Base-by-base conservation (phyloP, 2,113 vertebrate species). In the Columba janthina region DNA sequence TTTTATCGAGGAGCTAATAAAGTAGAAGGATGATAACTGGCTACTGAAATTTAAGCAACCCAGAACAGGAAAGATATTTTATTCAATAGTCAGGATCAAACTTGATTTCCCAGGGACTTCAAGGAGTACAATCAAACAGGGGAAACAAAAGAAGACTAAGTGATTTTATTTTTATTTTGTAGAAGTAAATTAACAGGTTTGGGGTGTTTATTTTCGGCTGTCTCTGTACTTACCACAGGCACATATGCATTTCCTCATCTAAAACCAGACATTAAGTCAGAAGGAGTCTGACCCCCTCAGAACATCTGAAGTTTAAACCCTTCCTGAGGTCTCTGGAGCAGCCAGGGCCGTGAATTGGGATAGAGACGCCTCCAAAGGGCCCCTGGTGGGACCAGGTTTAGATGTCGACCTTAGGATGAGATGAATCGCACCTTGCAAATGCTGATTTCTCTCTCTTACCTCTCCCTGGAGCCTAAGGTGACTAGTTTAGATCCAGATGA, bases 401-500 rank as follows among this genome's bases (percentile, higher is more conserved):
- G 62, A 14, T 69, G 54, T 34, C 56, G 60, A 1, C 87, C 36
- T 40, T 20, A 4, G 89, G 38, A 81, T 11, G 51, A 56, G 93
- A 51, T 91, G 91, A 93, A 88, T 92, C 94, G 90, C 74, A 38
- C 76, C 73, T 85, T 57, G 57, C 61, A 48, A 90, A 74, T 34
- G 76, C 83, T 87, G 89, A 48, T 93, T 77, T 19, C 82, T 83
- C 46, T 84, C 67, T 44, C 79, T 88, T 74, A 89, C 90, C 86
- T 93, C 75, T 26, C 50, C 7, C 13, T 65, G 89, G 60, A 95
- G 91, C 91, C 86, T 38, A 44, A 89, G 94, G 94, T 94, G 96
- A 87, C 76, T 86, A 34, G 61, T 93, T 90, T 57, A 65, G 91
- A 92, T 90, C 72, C 61, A 77, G 93, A 64, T 96, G 89, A 97